Base-by-base conservation (phyloP, 2,888 invertebrate species). In the Lasius platythorax region DNA sequence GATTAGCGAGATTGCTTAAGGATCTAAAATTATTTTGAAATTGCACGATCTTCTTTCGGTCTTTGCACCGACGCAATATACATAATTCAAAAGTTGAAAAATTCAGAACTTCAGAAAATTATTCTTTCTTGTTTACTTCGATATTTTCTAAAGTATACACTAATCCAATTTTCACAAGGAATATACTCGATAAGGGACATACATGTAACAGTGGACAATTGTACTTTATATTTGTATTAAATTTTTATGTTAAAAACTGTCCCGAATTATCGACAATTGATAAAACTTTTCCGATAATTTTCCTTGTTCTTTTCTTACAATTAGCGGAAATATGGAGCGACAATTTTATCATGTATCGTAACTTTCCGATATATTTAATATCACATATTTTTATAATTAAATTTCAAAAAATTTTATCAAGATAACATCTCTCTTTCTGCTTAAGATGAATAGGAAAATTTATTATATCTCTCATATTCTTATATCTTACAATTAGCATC, bases 61-160 rank as follows among this genome's bases (percentile, higher is more conserved):
- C 23, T 40, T 18, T 2, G 18, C 15, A 4, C n/a, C 43, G 30
- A 43, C n/a, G 43, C 28, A 12, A 15, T 28, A 61, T 74, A 40
- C 12, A 74, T 74, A 74, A 74, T 74, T 58, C n/a, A 43, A 74
- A 61, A 74, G n/a, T 74, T 8, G 40, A 18, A 12, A 74, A 74
- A 28, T 15, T 61, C 11, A 6, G 8, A 61, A 74, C 73, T 58
- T 40, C 0, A 18, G 18, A 58, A 73, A 58, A 33, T 56, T 23
- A 40, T 12, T 72, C 5, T 58, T 58, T 18, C 11, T 58, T 37
- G 4, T 72, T 72, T 53, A 43, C 9, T 67, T 50, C 18, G 28
- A 28, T 58, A 28, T 58, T 40, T 37, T 58, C 56, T 15, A 9
- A 9, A 28, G 30, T 37, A 15, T 18, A 56, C 1, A 28, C 12